Percentiles rank a stretch among this genome's conserved stretches.
Evolutionary conservation across 2,113 vertebrate genomes (phyloP).

Genomic region (Columbina picui): DNA sequence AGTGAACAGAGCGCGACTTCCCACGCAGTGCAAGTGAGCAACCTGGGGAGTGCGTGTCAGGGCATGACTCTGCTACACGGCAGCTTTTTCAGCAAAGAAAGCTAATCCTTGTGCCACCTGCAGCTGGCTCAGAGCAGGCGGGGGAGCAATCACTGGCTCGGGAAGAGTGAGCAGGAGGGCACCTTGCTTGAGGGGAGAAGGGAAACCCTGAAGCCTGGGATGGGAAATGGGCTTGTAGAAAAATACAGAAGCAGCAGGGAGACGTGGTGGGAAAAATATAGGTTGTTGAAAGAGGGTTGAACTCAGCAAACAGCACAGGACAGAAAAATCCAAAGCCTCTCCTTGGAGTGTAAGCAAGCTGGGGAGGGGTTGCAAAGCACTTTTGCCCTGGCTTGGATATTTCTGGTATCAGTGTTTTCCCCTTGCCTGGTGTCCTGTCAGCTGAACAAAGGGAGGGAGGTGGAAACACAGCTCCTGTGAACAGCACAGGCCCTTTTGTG

Average conservation of each 20-base stretch:
- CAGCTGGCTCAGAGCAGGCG: neutral
- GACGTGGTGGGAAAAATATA: neutral
- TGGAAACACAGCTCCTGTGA: accelerated
- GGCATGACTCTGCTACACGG: neutral
- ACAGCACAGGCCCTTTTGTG: neutral
- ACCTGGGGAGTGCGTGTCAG: accelerated
- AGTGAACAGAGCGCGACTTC: accelerated
- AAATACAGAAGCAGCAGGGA: neutral
- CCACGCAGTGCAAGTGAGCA: accelerated
- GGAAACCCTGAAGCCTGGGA: neutral
- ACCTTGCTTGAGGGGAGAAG: neutral
- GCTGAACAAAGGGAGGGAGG: neutral
- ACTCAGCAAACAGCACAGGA: neutral
- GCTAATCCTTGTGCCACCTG: neutral
- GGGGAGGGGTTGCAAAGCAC: neutral
- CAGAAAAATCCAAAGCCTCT: neutral
- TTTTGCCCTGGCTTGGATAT: neutral
- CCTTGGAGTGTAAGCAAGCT: neutral
- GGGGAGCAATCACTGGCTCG: accelerated
- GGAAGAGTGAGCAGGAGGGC: neutral
- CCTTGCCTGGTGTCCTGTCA: accelerated
- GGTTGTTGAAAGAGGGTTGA: neutral
- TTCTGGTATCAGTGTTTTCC: neutral
- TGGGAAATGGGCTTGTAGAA: neutral
- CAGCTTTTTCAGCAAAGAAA: neutral